These are phyloP conservation scores for Pinna nobilis DNA, from an alignment of 1,140 invertebrate species.

Conservation along the genomic window DNA sequence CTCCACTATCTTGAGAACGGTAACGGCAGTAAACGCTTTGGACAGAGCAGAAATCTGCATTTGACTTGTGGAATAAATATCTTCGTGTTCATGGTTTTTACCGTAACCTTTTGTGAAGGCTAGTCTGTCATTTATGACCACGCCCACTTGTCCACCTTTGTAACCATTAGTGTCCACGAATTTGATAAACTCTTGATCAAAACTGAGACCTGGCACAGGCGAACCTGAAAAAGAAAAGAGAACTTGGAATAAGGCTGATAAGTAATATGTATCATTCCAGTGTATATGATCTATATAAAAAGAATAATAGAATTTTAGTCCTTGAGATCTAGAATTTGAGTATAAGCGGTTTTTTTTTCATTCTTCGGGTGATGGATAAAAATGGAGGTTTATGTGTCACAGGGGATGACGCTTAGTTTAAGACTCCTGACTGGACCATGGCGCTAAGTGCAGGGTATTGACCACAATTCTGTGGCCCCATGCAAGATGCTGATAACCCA, in stretches of 20 bases:
- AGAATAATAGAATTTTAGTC: background rate
- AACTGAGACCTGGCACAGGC: background rate
- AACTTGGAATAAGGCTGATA: too few species aligned
- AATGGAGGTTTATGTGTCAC: too few species aligned
- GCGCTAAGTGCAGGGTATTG: too few species aligned
- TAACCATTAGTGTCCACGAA: slow-evolving; percentile 48
- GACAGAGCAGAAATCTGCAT: slow-evolving; percentile 62
- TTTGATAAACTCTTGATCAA: slow-evolving; percentile 23
- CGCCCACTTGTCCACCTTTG: slow-evolving; percentile 62
- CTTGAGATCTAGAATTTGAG: background rate
- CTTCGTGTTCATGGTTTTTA: slow-evolving; percentile 42
- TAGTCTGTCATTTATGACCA: slow-evolving; percentile 58
- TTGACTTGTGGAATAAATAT: slow-evolving; percentile 39
- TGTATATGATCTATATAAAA: background rate
- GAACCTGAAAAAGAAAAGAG: slow-evolving; percentile 21
- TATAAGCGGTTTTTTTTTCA: too few species aligned
- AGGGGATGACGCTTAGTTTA: too few species aligned
- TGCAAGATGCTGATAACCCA: too few species aligned
- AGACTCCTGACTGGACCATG: too few species aligned
- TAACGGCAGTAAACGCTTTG: slow-evolving; percentile 65
- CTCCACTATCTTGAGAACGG: slow-evolving; percentile 61
- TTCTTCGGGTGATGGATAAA: too few species aligned
- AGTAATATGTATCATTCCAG: background rate
- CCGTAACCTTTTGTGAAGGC: slow-evolving; percentile 62
- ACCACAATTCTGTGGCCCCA: too few species aligned